These are phyloP conservation scores for Scaptodrosophila latifasciaeformis DNA, from an alignment of 2,888 invertebrate genomes.

Conservation along the genomic window DNA sequence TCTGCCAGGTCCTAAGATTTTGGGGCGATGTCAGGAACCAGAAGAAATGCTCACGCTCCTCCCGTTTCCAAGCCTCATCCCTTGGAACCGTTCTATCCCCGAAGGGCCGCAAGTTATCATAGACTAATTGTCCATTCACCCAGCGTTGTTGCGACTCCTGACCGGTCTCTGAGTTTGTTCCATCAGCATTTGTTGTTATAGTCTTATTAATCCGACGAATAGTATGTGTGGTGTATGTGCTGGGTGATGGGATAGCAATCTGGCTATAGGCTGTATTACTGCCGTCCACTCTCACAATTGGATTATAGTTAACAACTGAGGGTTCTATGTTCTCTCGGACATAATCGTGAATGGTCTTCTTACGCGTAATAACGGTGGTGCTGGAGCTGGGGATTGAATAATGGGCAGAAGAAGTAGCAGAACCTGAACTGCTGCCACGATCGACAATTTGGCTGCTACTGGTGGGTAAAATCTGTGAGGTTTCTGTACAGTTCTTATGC, in stretches of 20 bases:
- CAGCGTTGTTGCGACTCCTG: conserved; percentile 68
- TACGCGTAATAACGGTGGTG: conserved; percentile 37
- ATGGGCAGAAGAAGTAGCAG: too few relatives aligned
- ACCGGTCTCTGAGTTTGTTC: conserved; percentile 63
- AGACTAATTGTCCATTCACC: conserved; percentile 69
- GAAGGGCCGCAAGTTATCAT: conserved; percentile 65
- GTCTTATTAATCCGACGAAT: conserved; percentile 66
- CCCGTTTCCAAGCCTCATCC: conserved; percentile 72
- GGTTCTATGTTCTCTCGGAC: conserved; percentile 61
- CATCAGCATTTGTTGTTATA: conserved; percentile 60
- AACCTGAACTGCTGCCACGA: conserved; percentile 15
- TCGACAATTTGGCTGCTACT: conserved; percentile 35
- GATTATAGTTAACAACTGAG: conserved; percentile 65
- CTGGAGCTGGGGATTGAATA: conserved; percentile 32
- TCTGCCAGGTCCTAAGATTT: conserved; percentile 69
- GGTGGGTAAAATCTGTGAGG: conserved; percentile 40
- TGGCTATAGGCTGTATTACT: conserved; percentile 24
- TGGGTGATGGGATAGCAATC: conserved; percentile 33
- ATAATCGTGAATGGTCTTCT: conserved; percentile 64
- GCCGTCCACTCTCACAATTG: conserved; percentile 58
- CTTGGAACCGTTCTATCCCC: conserved; percentile 58
- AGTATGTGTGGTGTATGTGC: conserved; percentile 50
- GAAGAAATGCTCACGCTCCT: conserved; percentile 72
- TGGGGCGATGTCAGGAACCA: conserved; percentile 66
- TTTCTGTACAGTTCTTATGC: conserved; percentile 71